Conservation (phyloP, 2,888 invertebrate genomes). For the Muscina levida region DNA sequence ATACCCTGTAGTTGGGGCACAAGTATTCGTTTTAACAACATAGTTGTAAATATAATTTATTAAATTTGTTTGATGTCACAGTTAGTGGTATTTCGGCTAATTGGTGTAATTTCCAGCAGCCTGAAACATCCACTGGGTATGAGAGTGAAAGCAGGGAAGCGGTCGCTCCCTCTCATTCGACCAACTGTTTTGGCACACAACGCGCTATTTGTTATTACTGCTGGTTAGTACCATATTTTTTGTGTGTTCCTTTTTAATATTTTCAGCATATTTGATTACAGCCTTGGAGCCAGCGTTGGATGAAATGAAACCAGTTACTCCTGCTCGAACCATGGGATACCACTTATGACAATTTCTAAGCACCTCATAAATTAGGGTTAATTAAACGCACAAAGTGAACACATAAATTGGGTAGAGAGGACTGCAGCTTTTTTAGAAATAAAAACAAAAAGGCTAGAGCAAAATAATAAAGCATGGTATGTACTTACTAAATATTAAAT, state of each 20-base stretch:
- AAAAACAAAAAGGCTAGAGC: constrained; percentile 6
- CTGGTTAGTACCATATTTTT: background rate
- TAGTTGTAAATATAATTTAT: constrained; percentile 40
- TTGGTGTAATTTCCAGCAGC: constrained; percentile 53
- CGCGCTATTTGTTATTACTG: constrained; percentile 4
- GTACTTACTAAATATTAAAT: too few species aligned
- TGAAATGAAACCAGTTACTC: constrained; percentile 1
- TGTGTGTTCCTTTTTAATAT: background rate
- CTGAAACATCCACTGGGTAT: too few species aligned
- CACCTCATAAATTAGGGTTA: constrained; percentile 24
- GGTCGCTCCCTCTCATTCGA: too few species aligned
- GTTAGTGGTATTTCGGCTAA: constrained; percentile 55
- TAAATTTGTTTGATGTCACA: constrained; percentile 52
- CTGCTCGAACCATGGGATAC: constrained; percentile 15
- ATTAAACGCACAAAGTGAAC: constrained; percentile 10
- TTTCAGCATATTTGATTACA: background rate
- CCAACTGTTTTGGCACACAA: constrained; percentile 47
- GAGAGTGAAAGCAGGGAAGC: too few species aligned
- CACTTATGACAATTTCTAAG: constrained; percentile 10
- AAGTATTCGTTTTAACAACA: too few species aligned
- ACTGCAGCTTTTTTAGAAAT: too few species aligned
- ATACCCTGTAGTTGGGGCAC: too few species aligned
- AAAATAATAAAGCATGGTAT: too few species aligned
- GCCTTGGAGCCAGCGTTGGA: background rate
- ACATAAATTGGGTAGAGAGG: background rate